Conservation (phyloP, 2,113 vertebrate species). For the Chaenogobius annularis region DNA sequence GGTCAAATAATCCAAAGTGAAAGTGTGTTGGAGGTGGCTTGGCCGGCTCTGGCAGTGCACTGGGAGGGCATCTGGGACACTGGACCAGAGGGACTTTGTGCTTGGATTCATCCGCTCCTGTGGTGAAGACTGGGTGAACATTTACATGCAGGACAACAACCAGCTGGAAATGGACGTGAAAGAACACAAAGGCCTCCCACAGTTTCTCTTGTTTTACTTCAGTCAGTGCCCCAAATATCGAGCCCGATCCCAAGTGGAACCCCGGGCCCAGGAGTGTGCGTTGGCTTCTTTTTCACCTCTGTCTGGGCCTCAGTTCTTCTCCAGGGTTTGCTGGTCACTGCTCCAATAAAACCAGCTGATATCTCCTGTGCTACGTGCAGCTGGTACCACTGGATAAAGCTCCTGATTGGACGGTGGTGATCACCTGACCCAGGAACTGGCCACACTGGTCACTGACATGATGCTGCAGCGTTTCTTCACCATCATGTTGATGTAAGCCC, state of each 20-base stretch:
- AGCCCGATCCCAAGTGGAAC: conserved; percentile 33
- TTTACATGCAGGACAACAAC: conserved; percentile 70
- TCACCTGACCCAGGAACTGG: conserved; percentile 86
- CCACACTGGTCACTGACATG: conserved; percentile 83
- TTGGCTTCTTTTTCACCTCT: conserved; percentile 32
- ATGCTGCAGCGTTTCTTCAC: conserved; percentile 93
- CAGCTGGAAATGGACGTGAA: conserved; percentile 12
- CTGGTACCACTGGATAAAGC: conserved; percentile 31
- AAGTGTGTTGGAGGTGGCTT: conserved; percentile 30
- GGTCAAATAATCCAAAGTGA: conserved; percentile 19
- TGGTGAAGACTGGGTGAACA: conserved; percentile 43
- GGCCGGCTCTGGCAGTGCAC: conserved; percentile 65
- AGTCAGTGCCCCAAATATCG: conserved; percentile 17
- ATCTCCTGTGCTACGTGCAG: conserved; percentile 6
- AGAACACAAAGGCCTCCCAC: conserved; percentile 39
- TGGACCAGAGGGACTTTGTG: conserved; percentile 53
- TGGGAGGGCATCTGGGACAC: conserved; percentile 25
- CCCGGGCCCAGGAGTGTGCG: conserved; percentile 36
- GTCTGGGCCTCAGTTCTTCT: not conserved
- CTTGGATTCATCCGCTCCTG: conserved; percentile 51
- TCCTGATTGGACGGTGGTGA: conserved; percentile 42
- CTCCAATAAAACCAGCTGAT: conserved; percentile 35
- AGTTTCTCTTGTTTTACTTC: conserved; percentile 28
- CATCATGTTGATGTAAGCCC: conserved; percentile 92
- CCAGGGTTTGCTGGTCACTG: conserved; percentile 33